Conservation (phyloP, 37 sponge, comb jelly and placozoan species). For the Spongia lamella region DNA sequence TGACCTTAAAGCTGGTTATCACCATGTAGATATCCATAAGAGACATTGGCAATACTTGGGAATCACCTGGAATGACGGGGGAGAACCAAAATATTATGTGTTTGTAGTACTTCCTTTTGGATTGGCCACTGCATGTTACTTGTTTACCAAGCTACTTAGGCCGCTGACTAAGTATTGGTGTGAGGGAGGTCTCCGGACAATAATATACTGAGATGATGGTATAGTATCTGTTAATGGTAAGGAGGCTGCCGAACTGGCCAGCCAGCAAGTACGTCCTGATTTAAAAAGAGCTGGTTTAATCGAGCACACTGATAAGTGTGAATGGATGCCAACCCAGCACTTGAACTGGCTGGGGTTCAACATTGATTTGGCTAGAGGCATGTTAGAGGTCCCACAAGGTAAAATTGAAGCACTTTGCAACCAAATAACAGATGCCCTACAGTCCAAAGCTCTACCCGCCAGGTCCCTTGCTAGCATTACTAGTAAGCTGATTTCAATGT, state of each 20-base stretch:
- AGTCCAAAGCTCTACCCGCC: too few species aligned
- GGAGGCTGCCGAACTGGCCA: not conserved
- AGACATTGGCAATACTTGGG: slow-evolving; percentile 3
- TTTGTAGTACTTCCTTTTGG: slow-evolving; percentile 24
- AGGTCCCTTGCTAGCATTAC: too few species aligned
- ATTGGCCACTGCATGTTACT: not conserved
- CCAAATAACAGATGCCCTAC: too few species aligned
- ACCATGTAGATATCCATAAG: slow-evolving; percentile 12
- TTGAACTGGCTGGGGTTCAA: slow-evolving; percentile 2
- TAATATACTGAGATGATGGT: slow-evolving; percentile 28
- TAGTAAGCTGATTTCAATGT: too few species aligned
- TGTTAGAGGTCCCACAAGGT: not conserved
- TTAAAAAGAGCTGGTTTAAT: slow-evolving; percentile 5
- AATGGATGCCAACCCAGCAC: not conserved
- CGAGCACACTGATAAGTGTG: not conserved
- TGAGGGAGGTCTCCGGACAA: not conserved
- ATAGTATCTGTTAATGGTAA: not conserved
- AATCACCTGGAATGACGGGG: not conserved
- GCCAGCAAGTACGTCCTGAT: not conserved
- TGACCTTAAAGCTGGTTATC: slow-evolving; percentile 17
- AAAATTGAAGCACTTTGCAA: too few species aligned
- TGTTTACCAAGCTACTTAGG: slow-evolving; percentile 6
- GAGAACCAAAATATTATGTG: not conserved
- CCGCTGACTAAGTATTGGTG: slow-evolving; percentile 1
- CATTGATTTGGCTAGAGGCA: not conserved